Conservation (phyloP, 53 echinoderm and acorn worm species). For the Luidia sarsii region DNA sequence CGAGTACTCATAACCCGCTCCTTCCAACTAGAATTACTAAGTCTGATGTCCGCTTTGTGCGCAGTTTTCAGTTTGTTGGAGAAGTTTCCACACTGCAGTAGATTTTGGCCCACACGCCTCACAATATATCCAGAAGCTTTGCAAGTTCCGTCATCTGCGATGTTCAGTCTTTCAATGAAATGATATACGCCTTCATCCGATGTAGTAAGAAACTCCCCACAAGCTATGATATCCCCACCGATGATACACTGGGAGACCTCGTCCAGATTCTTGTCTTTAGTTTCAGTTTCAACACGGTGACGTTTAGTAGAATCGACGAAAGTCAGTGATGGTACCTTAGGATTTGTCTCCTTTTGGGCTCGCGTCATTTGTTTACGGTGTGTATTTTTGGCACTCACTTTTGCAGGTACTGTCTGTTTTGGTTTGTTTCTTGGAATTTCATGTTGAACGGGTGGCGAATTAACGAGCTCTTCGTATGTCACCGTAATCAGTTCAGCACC, state of each 20-base stretch:
- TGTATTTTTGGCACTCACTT: background rate
- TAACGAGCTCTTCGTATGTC: slow-evolving; percentile 4
- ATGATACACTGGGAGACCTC: slow-evolving; percentile 20
- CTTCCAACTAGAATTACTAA: too few species aligned
- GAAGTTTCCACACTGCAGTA: too few species aligned
- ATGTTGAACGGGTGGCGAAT: background rate
- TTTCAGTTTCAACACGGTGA: too few species aligned
- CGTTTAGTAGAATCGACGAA: too few species aligned
- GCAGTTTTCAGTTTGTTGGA: too few species aligned
- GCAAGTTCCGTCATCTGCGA: background rate
- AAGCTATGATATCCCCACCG: background rate
- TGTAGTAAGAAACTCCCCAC: slow-evolving; percentile 25
- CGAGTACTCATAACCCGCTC: too few species aligned
- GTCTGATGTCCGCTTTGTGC: too few species aligned
- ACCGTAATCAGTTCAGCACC: background rate
- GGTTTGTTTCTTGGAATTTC: background rate
- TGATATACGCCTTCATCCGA: background rate
- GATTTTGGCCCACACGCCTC: too few species aligned
- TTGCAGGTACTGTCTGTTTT: background rate
- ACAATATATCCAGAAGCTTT: too few species aligned
- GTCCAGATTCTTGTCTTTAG: background rate
- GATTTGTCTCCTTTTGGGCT: too few species aligned
- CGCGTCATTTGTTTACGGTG: too few species aligned
- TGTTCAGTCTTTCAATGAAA: background rate
- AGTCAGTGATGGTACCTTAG: too few species aligned